Percentiles rank a stretch among this genome's conserved stretches.
Conservation (phyloP, 2,113 vertebrate genomes). For the Coreoperca whiteheadi region DNA sequence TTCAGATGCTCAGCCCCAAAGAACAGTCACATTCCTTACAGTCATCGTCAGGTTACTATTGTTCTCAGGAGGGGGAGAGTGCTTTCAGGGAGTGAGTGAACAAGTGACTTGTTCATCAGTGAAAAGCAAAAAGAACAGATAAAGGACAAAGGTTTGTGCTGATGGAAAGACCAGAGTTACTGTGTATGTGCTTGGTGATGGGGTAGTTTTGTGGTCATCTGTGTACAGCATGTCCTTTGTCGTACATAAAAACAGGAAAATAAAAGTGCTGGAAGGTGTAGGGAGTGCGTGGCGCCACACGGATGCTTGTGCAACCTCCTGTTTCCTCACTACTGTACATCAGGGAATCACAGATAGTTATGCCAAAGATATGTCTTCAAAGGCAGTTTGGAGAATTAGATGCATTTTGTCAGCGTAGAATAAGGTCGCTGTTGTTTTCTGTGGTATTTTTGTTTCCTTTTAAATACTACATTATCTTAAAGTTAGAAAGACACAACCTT, state of each 20-base stretch:
- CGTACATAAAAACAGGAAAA: constrained; percentile 83
- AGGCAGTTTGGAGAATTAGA: constrained; percentile 1
- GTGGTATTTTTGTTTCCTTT: neutral
- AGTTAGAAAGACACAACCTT: neutral
- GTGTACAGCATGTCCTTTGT: constrained; percentile 73
- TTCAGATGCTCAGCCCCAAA: constrained; percentile 30
- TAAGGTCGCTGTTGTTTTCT: neutral
- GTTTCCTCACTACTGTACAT: constrained; percentile 63
- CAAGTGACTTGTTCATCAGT: neutral
- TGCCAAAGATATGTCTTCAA: neutral
- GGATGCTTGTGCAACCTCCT: constrained; percentile 75
- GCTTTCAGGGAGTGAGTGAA: constrained; percentile 8
- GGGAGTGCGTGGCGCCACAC: constrained; percentile 64
- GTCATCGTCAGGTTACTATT: constrained; percentile 22
- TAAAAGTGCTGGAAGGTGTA: constrained; percentile 77
- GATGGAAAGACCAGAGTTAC: constrained; percentile 11
- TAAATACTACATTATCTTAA: no score
- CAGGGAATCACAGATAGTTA: constrained; percentile 40
- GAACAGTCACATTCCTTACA: constrained; percentile 46
- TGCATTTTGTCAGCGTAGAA: neutral
- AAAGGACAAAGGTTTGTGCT: neutral
- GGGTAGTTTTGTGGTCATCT: constrained; percentile 16
- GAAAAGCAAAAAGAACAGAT: neutral
- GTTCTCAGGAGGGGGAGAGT: constrained; percentile 26
- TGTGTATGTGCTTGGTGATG: neutral